Conservation (phyloP, 2,113 vertebrate genomes). For the Ranitomeya variabilis region DNA sequence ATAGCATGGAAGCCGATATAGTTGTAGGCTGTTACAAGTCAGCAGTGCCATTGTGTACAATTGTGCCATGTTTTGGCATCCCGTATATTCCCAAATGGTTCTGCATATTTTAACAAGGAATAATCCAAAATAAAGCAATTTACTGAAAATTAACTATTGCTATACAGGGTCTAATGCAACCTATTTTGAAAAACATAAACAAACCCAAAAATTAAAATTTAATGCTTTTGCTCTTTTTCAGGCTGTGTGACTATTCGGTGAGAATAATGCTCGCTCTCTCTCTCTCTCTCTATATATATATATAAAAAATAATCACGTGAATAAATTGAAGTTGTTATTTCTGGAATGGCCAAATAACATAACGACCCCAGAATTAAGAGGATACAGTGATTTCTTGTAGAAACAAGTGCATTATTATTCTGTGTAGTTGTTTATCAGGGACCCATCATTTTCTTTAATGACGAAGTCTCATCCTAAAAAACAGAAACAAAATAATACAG, state of each 20-base stretch:
- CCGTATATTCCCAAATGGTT: not conserved
- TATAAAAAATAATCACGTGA: not conserved
- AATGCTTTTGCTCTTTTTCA: not conserved
- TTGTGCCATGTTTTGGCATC: not conserved
- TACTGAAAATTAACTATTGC: not conserved
- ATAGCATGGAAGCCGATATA: not conserved
- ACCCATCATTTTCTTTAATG: not conserved
- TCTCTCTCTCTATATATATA: no score
- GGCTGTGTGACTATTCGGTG: not conserved
- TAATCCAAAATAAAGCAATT: not conserved
- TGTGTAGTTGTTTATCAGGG: not conserved
- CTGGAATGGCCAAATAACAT: not conserved
- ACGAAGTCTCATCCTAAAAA: conserved; percentile 3
- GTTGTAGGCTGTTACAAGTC: no score
- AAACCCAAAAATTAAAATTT: not conserved
- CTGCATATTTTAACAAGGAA: not conserved
- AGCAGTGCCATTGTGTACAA: not conserved
- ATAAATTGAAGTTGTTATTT: not conserved
- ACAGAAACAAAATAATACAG: not conserved
- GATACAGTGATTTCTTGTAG: not conserved
- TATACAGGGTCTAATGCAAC: not conserved
- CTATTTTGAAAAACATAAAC: not conserved
- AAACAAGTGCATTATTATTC: not conserved
- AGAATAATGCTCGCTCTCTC: not conserved
- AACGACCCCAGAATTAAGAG: not conserved